Base-by-base conservation (phyloP, 2,113 vertebrate genomes). In the Zosterops japonicus region DNA sequence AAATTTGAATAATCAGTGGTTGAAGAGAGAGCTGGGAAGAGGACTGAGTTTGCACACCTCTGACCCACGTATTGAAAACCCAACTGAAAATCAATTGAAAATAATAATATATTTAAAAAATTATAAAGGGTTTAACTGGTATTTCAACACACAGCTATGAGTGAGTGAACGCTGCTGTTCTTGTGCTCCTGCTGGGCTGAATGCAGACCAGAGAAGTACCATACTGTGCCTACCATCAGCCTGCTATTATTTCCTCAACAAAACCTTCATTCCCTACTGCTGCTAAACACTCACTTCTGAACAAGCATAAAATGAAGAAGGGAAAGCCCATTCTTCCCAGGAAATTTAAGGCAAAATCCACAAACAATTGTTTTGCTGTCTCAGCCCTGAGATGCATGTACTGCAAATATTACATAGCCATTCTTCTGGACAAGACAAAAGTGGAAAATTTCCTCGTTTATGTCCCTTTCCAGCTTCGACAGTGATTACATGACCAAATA, bases 231-330 rank as follows among this genome's bases (percentile, higher is more conserved):
- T 63, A 71, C 76, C 65, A 53, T 90, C 85, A 94, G 41, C 35
- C 64, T 94, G 56, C 52, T 94, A 67, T 94, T 95, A 94, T 86
- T 90, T 88, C 94, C 70, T 96, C 71, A 92, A 77, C 59, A 94
- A 88, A 94, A 83, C 64, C 75, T 88, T 85, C 71, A 49, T 70
- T 92, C 79, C 52, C 72, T 71, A 68, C 94, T 92, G 77, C 60
- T 94, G 20, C 20, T 89, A 87, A 88, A 90, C 71, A 86, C 28
- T 56, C 13, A 60, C 44, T 57, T 92, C 33, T 41, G 78, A 77
- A 71, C 27, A 83, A 77, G 44, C 6, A 49, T 33, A 52, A 83
- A 50, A 88, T 0, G 0, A 70, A 4, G 28, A 69, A 50, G 35
- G 47, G 31, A 91, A 91, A 93, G 59, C 14, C 53, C 24, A 36